phyloP scores from a whole-genome alignment of 2,797 vertebrate species.

The Nyctibius grandis region DNA sequence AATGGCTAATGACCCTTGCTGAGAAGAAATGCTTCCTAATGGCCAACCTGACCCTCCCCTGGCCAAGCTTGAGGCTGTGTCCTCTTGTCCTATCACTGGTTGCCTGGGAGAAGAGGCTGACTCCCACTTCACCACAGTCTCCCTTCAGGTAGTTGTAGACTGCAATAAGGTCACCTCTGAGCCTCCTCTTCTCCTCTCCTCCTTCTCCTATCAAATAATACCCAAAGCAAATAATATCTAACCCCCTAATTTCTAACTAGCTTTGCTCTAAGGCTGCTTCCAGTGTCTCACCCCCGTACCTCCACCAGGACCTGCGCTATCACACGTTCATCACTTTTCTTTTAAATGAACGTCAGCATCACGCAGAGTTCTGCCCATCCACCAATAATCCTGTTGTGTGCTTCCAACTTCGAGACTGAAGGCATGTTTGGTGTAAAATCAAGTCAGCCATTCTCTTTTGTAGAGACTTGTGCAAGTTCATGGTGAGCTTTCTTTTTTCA shows the following conservation, averaged over 20 bases:
- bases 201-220: background rate
- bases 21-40: too few relatives aligned
- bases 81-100: too few relatives aligned
- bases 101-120: too few relatives aligned
- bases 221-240: background rate
- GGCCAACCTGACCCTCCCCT: too few relatives aligned
- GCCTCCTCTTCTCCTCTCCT: too few relatives aligned
- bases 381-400: background rate
- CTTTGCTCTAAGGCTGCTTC: background rate
- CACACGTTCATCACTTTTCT: too few relatives aligned
- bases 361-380: background rate
- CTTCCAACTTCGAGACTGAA: background rate
- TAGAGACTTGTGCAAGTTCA: background rate
- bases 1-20: too few relatives aligned
- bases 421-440: background rate
- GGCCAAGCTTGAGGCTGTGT: too few relatives aligned
- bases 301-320: background rate
- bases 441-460: background rate
- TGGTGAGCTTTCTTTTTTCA: background rate
- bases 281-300: accelerated
- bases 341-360: background rate
- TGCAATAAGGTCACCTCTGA: too few relatives aligned
- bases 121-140: too few relatives aligned
- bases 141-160: too few relatives aligned
- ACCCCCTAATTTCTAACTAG: background rate